Conservation (phyloP, 2,888 invertebrate species). For the Conchocele bisecta region DNA sequence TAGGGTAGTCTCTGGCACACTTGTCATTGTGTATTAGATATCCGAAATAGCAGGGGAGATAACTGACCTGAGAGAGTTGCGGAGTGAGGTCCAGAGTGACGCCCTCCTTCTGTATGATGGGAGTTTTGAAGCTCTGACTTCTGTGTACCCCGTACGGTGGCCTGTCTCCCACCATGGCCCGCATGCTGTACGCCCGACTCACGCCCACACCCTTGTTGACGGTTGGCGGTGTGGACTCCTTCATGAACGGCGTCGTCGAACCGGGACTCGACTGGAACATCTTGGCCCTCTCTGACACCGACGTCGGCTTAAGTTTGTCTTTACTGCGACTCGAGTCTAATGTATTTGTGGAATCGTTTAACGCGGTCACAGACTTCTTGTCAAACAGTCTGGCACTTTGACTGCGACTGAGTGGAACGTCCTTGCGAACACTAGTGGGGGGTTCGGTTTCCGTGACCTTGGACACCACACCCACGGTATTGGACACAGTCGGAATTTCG, state of each 20-base stretch:
- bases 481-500: not conserved
- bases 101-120: slow-evolving; percentile 25
- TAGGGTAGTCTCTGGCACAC: too few species aligned
- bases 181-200: slow-evolving; percentile 45
- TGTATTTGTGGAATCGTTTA: slow-evolving; percentile 48
- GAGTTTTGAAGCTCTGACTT: slow-evolving; percentile 44
- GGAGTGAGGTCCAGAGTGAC: slow-evolving; percentile 49
- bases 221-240: slow-evolving; percentile 42
- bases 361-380: slow-evolving; percentile 16
- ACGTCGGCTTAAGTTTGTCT: slow-evolving; percentile 54
- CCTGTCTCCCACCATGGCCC: slow-evolving; percentile 37
- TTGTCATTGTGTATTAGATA: too few species aligned
- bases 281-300: slow-evolving; percentile 57
- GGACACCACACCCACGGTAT: not conserved
- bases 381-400: slow-evolving; percentile 59
- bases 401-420: slow-evolving; percentile 50
- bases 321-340: slow-evolving; percentile 35
- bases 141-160: slow-evolving; percentile 30
- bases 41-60: not conserved
- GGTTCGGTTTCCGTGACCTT: slow-evolving; percentile 12
- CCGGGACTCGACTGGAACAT: slow-evolving; percentile 43
- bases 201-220: slow-evolving; percentile 49
- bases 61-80: slow-evolving; percentile 49
- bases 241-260: slow-evolving; percentile 27
- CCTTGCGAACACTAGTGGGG: slow-evolving; percentile 41